phyloP scores from a whole-genome alignment of 2,888 invertebrate genomes.

The Argyra leucocephala region DNA sequence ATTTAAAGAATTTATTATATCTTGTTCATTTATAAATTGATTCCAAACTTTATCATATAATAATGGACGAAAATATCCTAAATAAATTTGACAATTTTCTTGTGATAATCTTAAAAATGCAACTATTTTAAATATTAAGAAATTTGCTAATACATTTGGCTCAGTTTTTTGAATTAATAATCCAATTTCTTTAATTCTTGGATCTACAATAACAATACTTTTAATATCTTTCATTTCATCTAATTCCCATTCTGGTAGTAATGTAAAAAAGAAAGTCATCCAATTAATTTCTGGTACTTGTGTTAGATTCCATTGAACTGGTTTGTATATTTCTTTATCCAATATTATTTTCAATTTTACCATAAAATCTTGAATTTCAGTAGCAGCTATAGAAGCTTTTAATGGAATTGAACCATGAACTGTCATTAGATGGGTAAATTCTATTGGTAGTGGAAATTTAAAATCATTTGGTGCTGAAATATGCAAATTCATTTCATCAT shows the following conservation, averaged over 20 bases:
- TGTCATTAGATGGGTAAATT: not conserved
- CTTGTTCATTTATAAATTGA: not conserved
- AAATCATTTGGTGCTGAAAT: not conserved
- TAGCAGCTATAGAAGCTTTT: not conserved
- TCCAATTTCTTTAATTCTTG: not conserved
- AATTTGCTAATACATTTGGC: not conserved
- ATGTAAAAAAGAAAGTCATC: not conserved
- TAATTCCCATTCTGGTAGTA: not conserved
- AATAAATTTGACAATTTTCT: not conserved
- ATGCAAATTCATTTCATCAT: not conserved
- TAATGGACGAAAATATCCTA: not conserved
- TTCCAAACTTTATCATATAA: slow-evolving; percentile 1
- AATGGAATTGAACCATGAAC: not conserved
- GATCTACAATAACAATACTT: not conserved
- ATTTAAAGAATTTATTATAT: not conserved
- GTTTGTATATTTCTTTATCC: not conserved
- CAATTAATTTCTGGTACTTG: not conserved
- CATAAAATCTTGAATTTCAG: not conserved
- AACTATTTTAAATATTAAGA: not conserved
- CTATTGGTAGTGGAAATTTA: not conserved
- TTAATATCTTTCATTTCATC: not conserved
- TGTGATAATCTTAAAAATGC: slow-evolving; percentile 1
- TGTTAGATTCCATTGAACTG: not conserved
- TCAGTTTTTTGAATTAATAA: not conserved
- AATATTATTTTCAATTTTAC: not conserved